Base-by-base conservation (phyloP, 2,888 invertebrate species). In the Griposia aprilina region DNA sequence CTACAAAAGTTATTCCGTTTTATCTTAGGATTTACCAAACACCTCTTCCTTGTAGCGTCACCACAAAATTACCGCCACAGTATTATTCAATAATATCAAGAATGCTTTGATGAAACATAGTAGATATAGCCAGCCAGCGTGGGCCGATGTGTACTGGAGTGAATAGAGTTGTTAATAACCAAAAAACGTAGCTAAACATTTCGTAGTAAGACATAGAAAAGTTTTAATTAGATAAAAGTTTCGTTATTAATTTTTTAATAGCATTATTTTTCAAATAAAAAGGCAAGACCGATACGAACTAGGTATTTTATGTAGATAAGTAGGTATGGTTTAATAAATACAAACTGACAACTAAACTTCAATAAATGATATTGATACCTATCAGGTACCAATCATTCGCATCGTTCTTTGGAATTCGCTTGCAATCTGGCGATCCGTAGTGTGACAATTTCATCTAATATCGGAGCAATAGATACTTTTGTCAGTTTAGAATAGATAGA, bases 201-300 rank as follows among this genome's bases (percentile, higher is more conserved):
- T 62, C 5, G 2, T 10, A 68, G 59, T 71, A 52, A 60, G 48
- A 45, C 8, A 20, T 30, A 74, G 55, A 71, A 69, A 55, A 50
- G 48, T 48, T 73, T 73, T 62, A 73, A 81, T 66, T 57, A 77
- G 5, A 11, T 48, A 67, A n/a, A 59, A 70, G 26, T 50, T 67
- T 48, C 0, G 8, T 68, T 17, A 67, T 67, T 7, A 36, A 55
- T 26, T 30, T 23, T 52, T 11, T 11, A 17, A 10, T 15, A 17
- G 30, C 20, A n/a, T 36, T 17, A 23, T 50, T 36, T 45, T 48
- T 30, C 5, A 26, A 30, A 8, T 50, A 0, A 11, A 50, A 65
- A 0, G 10, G 8, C n/a, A 50, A n/a, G 7, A 50, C n/a, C 23
- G 7, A n/a, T 23, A 65, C 45, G 45, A 30, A 65, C 20, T 20